phyloP scores from a whole-genome alignment of 2,797 vertebrate species.

The Pseudochromis fuscus region DNA sequence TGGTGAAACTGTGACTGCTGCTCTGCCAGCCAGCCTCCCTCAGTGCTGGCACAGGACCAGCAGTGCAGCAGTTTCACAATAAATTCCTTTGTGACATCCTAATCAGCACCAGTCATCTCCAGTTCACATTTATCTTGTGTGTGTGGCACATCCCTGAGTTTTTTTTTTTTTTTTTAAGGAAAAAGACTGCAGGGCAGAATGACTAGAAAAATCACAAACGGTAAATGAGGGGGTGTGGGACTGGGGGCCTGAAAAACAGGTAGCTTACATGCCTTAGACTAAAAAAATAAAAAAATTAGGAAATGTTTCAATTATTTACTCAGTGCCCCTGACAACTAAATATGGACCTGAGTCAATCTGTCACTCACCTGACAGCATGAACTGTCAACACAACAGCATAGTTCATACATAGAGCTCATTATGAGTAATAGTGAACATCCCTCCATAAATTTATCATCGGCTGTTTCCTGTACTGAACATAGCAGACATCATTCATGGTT shows the following conservation, averaged over 20 bases:
- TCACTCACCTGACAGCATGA: not conserved
- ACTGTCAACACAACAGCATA: not conserved
- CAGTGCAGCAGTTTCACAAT: slow-evolving; percentile 70
- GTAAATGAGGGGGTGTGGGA: slow-evolving; percentile 41
- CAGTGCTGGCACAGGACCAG: slow-evolving; percentile 47
- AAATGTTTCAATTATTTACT: not conserved
- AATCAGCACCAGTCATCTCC: slow-evolving; percentile 66
- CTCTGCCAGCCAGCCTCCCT: slow-evolving; percentile 40
- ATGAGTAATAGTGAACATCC: not conserved
- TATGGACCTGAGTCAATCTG: not conserved
- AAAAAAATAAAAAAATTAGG: too few species aligned
- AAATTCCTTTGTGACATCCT: slow-evolving; percentile 73
- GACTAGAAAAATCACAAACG: slow-evolving; percentile 75
- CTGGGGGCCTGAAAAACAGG: slow-evolving; percentile 67
- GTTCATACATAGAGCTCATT: not conserved
- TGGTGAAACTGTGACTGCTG: slow-evolving; percentile 34
- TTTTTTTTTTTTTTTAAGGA: slow-evolving; percentile 30
- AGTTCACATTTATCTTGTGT: slow-evolving; percentile 65
- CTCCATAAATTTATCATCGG: not conserved
- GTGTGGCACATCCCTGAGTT: slow-evolving; percentile 48
- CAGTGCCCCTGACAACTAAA: not conserved
- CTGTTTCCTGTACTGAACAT: not conserved
- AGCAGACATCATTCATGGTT: not conserved
- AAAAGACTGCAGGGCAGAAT: slow-evolving; percentile 58
- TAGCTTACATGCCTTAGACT: slow-evolving; percentile 11